These are phyloP conservation scores for Xestia xanthographa DNA, from an alignment of 2,888 invertebrate species.

Conservation along the genomic window DNA sequence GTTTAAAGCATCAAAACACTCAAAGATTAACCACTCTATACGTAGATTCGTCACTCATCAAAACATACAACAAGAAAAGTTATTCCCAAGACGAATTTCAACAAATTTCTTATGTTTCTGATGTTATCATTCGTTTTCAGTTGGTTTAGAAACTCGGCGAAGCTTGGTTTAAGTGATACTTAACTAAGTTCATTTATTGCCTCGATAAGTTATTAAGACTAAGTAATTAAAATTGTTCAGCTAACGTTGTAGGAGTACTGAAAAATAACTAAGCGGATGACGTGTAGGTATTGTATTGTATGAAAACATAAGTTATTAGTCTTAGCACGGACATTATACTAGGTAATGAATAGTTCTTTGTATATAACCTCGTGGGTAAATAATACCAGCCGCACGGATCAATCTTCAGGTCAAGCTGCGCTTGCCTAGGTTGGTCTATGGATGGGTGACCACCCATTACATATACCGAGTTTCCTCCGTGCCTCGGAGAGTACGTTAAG, in stretches of 20 bases:
- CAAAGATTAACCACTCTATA: not conserved
- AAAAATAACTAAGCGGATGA: not conserved
- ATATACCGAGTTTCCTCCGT: too few relatives aligned
- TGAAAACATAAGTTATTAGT: not conserved
- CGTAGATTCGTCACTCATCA: not conserved
- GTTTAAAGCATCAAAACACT: not conserved
- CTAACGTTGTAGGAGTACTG: not conserved
- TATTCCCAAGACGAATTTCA: conserved; percentile 5
- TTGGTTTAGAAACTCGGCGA: conserved; percentile 40
- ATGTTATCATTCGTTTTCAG: conserved; percentile 38
- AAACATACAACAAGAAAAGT: not conserved
- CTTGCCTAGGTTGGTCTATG: not conserved
- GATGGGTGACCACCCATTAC: not conserved
- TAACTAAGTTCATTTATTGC: not conserved
- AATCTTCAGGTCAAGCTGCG: not conserved
- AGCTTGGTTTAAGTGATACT: conserved; percentile 21
- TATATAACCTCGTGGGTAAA: not conserved
- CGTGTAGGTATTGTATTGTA: not conserved
- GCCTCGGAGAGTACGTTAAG: too few relatives aligned
- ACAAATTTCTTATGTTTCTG: conserved; percentile 43
- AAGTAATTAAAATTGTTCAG: not conserved
- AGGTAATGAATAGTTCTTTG: not conserved
- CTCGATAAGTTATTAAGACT: not conserved
- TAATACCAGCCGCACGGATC: not conserved
- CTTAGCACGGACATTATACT: not conserved